phyloP scores from a whole-genome alignment of 2,113 vertebrate genomes.

The Pomatostomus ruficeps region DNA sequence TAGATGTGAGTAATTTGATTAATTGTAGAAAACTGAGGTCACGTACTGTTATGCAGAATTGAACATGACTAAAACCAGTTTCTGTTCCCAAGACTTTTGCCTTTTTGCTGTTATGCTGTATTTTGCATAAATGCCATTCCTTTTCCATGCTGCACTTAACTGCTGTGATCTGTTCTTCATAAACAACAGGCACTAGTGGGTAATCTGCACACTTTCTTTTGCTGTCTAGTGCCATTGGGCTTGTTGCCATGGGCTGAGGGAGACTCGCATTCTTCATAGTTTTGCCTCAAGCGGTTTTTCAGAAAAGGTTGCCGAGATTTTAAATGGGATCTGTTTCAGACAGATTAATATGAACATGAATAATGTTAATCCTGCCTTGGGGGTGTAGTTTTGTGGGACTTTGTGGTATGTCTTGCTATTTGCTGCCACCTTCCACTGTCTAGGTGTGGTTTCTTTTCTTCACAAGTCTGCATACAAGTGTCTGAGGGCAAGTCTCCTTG shows the following conservation, averaged over 20 bases:
- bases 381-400: not conserved
- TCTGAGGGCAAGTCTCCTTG: not conserved
- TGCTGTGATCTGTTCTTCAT: conserved; percentile 62
- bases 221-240: conserved; percentile 31
- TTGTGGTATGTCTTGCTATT: not conserved
- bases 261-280: conserved; percentile 39
- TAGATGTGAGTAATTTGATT: not conserved
- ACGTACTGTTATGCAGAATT: not conserved
- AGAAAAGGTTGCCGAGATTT: conserved; percentile 26
- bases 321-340: not conserved
- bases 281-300: conserved; percentile 16
- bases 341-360: conserved; percentile 9
- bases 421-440: not conserved
- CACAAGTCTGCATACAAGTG: not conserved
- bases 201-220: conserved; percentile 50
- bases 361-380: not conserved
- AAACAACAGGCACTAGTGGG: conserved; percentile 38
- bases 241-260: conserved; percentile 53
- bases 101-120: conserved; percentile 13
- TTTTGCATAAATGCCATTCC: conserved; percentile 57
- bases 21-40: not conserved
- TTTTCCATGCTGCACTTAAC: conserved; percentile 43
- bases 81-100: not conserved
- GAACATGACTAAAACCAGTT: not conserved
- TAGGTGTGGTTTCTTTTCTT: not conserved